Base-by-base conservation (phyloP, 35 echinoderm and acorn worm species). In the Lytechinus variegatus region DNA sequence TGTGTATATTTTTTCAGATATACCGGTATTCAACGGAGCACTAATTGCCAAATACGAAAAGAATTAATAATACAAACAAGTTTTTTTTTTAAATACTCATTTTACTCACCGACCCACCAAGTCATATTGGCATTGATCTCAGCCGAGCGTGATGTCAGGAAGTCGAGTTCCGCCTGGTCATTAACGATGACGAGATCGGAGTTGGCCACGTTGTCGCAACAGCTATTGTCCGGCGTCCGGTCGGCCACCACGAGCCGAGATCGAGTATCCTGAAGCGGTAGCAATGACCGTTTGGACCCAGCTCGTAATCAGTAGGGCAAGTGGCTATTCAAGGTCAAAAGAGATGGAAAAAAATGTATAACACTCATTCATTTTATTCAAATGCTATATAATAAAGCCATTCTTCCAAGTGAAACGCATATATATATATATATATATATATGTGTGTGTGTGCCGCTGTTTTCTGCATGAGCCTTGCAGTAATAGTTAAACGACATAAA, bases 101-200 rank as follows among this genome's bases (percentile, higher is more conserved):
- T n/a, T 88, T 28, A 90, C 95, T 87, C 53, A 97, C 97, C 97
- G 52, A 97, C 96, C 97, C 97, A 97, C 97, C 95, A 96, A 11
- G 92, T 96, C 27, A 95, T 91, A 28, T 58, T 92, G 27, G 56
- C 27, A 6, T 51, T 54, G 9, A 97, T 53, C 10, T 55, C 55
- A 19, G 60, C 86, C 54, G 91, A 96, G 54, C 94, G 92, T 27
- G n/a, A 92, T 29, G 95, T 27, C 27, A 97, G 55, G 71, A 95
- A 97, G 16, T 96, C 87, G 9, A 96, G 88, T 92, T 97, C 97
- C 9, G 87, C 95, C 89, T 93, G 87, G 52, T 92, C 61, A 53
- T 97, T 91, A 24, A 97, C 95, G 61, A 97, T 96, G 54, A 93
- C 89, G 55, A 97, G 92, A 54, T 97, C 97, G 14, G 97, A 96